phyloP scores from a whole-genome alignment of 2,888 invertebrate genomes.

The Lycocerus yunnanus region DNA sequence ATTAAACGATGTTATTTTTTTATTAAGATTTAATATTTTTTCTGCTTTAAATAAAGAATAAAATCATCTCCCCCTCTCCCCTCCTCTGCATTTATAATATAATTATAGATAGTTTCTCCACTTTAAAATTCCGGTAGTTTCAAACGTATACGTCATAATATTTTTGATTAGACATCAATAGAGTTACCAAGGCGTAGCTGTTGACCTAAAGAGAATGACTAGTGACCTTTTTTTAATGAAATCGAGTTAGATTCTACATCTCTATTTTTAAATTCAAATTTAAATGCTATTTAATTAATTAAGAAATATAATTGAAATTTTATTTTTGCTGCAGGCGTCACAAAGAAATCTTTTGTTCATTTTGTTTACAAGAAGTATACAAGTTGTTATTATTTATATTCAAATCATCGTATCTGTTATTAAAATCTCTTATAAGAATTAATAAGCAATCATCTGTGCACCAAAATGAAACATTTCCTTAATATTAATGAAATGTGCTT shows the following conservation, averaged over 20 bases:
- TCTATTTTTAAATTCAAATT: background rate
- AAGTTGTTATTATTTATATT: background rate
- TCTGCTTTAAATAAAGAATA: too few species aligned
- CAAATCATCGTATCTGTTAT: constrained; percentile 4
- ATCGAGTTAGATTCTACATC: background rate
- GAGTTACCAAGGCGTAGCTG: background rate
- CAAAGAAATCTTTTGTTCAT: background rate
- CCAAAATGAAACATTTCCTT: constrained; percentile 9
- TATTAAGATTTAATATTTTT: too few species aligned
- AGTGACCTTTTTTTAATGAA: background rate
- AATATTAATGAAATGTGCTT: constrained; percentile 12
- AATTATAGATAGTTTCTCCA: background rate
- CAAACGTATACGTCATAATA: background rate
- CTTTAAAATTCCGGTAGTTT: background rate
- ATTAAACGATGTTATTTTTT: too few species aligned
- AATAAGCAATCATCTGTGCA: constrained; percentile 10
- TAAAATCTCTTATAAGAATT: constrained; percentile 6
- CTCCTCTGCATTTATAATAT: too few species aligned
- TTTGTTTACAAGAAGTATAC: background rate
- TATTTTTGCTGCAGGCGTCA: background rate
- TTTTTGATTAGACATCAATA: background rate
- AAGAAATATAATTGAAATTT: background rate
- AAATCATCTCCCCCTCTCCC: too few species aligned
- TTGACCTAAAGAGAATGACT: background rate
- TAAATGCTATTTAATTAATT: background rate